Conservation (phyloP, 1,140 invertebrate species). For the Scaptomyza pallida region DNA sequence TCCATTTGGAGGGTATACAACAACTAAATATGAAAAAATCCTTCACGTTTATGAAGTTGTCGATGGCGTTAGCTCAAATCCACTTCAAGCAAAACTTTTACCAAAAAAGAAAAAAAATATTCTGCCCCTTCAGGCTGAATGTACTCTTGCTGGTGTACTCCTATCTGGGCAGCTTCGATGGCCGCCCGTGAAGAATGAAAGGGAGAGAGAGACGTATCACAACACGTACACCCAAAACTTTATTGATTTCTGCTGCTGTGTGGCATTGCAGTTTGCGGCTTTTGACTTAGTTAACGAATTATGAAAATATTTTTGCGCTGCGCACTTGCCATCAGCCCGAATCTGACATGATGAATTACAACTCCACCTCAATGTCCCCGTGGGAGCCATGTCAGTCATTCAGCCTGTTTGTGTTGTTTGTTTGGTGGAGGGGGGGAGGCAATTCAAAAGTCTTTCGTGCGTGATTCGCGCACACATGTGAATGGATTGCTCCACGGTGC, state of each 20-base stretch:
- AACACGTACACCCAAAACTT: constrained; percentile 74
- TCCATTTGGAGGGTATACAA: constrained; percentile 1
- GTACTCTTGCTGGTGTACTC: constrained; percentile 15
- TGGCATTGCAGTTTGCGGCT: constrained; percentile 68
- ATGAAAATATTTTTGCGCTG: constrained; percentile 79
- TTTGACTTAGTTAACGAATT: constrained; percentile 78
- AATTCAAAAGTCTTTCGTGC: constrained; percentile 69
- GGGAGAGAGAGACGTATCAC: constrained; percentile 50
- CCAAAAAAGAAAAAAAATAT: constrained; percentile 5
- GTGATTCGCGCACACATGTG: constrained; percentile 41
- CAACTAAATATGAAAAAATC: constrained; percentile 27
- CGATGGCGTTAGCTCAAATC: constrained; percentile 58
- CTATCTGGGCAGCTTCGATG: constrained; percentile 2
- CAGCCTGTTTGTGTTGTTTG: constrained; percentile 14
- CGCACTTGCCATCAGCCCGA: constrained; percentile 54
- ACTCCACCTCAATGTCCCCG: neutral
- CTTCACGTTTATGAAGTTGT: constrained; percentile 76
- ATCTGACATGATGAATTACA: constrained; percentile 60
- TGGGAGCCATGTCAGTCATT: neutral
- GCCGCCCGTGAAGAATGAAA: constrained; percentile 15
- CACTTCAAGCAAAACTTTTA: constrained; percentile 47
- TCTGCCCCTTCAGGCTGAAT: constrained; percentile 22
- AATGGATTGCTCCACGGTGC: constrained; percentile 7
- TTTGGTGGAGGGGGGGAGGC: no score
- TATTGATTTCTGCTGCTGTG: constrained; percentile 74